Conservation (phyloP, 2,888 invertebrate species). For the Sabatieria punctata region DNA sequence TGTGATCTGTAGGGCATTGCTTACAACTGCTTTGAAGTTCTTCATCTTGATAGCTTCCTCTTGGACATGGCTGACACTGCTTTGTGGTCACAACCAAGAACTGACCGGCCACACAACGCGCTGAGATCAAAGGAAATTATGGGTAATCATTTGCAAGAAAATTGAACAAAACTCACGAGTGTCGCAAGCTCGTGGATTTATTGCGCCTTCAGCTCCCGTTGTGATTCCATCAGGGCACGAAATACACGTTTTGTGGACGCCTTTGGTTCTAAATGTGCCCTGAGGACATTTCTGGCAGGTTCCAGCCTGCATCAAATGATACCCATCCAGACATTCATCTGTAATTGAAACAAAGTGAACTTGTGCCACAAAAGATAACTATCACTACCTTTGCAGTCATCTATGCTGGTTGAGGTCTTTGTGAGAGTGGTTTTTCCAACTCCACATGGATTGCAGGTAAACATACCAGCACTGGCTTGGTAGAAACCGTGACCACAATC, state of each 20-base stretch:
- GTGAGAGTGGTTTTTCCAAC: slow-evolving; percentile 29
- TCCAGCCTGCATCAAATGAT: slow-evolving; percentile 49
- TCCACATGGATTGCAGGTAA: slow-evolving; percentile 27
- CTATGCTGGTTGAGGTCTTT: slow-evolving; percentile 18
- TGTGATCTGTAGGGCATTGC: slow-evolving; percentile 77
- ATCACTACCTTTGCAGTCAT: slow-evolving; percentile 19
- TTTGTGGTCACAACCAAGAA: slow-evolving; percentile 67
- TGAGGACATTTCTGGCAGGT: slow-evolving; percentile 78
- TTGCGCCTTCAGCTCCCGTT: slow-evolving; percentile 64
- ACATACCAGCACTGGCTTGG: slow-evolving; percentile 23
- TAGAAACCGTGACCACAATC: slow-evolving; percentile 29
- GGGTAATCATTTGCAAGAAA: no score
- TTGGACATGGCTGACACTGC: slow-evolving; percentile 75
- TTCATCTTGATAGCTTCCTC: slow-evolving; percentile 80
- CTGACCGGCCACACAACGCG: slow-evolving; percentile 62
- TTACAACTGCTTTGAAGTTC: slow-evolving; percentile 74
- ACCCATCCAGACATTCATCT: slow-evolving; percentile 56
- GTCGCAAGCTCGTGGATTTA: slow-evolving; percentile 72
- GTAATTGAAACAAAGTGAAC: slow-evolving; percentile 2
- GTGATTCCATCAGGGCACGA: slow-evolving; percentile 74
- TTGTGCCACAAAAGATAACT: neutral
- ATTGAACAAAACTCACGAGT: slow-evolving; percentile 53
- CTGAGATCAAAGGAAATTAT: slow-evolving; percentile 32
- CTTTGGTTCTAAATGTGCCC: slow-evolving; percentile 67
- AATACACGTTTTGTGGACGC: slow-evolving; percentile 69